These are phyloP conservation scores for Girardia tigrina DNA, from an alignment of 2,888 invertebrate genomes.

Conservation along the genomic window DNA sequence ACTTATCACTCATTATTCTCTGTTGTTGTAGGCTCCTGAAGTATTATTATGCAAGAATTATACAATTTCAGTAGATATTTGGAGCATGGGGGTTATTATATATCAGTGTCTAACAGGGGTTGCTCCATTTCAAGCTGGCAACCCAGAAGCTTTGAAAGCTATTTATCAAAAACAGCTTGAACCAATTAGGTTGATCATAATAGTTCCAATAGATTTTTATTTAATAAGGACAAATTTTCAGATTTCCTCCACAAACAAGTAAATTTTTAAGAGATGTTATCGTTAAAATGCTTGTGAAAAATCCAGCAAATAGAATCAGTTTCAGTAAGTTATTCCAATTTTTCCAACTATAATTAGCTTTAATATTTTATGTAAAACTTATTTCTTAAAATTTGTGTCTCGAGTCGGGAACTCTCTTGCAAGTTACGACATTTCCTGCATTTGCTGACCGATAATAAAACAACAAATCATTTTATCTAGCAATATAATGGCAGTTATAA, in stretches of 20 bases:
- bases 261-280: constrained; percentile 65
- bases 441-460: too few relatives aligned
- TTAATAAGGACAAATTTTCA: too few relatives aligned
- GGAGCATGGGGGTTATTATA: constrained; percentile 96
- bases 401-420: too few relatives aligned
- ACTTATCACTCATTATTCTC: too few relatives aligned
- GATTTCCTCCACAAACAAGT: constrained; percentile 6
- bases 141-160: constrained; percentile 85
- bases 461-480: too few relatives aligned
- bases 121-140: constrained; percentile 93
- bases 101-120: constrained; percentile 95
- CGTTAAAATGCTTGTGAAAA: constrained; percentile 64
- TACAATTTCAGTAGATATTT: constrained; percentile 94
- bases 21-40: constrained; percentile 81
- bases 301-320: constrained; percentile 81
- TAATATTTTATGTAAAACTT: too few relatives aligned
- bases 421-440: too few relatives aligned
- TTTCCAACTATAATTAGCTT: too few relatives aligned
- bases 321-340: constrained; percentile 56
- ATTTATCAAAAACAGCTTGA: constrained; percentile 68
- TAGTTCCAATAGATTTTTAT: too few relatives aligned
- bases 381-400: too few relatives aligned
- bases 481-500: too few relatives aligned
- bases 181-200: constrained; percentile 55
- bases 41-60: constrained; percentile 97